Percentiles rank a stretch among this genome's conserved stretches.
Conservation (phyloP, 2,113 vertebrate species). For the Lamprotornis superbus region DNA sequence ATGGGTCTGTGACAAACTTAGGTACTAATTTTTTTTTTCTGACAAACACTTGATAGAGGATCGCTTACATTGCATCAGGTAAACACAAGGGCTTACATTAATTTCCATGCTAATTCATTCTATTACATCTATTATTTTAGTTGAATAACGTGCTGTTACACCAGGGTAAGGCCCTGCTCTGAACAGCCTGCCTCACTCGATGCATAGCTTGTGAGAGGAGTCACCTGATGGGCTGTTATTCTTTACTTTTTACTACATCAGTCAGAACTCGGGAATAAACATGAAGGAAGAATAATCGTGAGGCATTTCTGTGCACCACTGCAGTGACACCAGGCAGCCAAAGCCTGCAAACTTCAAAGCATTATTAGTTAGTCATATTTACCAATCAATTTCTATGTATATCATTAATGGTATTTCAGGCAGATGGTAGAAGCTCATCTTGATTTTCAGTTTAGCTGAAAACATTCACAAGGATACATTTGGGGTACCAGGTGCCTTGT, state of each 20-base stretch:
- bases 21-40: neutral
- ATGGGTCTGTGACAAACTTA: neutral
- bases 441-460: neutral
- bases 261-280: neutral
- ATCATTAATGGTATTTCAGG: neutral
- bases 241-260: fast-evolving
- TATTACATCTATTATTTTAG: neutral
- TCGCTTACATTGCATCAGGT: neutral
- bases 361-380: neutral
- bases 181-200: neutral
- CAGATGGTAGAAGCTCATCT: neutral
- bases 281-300: neutral
- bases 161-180: neutral
- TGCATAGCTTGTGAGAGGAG: neutral
- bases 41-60: neutral
- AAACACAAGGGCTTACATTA: neutral
- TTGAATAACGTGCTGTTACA: neutral
- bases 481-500: too few relatives aligned
- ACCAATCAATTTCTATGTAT: neutral
- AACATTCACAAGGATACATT: neutral
- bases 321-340: neutral
- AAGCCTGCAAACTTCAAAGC: neutral
- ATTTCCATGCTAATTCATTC: neutral
- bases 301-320: neutral
- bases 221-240: neutral